phyloP scores from a whole-genome alignment of 2,888 invertebrate species.

The Polymixis lichenea region DNA sequence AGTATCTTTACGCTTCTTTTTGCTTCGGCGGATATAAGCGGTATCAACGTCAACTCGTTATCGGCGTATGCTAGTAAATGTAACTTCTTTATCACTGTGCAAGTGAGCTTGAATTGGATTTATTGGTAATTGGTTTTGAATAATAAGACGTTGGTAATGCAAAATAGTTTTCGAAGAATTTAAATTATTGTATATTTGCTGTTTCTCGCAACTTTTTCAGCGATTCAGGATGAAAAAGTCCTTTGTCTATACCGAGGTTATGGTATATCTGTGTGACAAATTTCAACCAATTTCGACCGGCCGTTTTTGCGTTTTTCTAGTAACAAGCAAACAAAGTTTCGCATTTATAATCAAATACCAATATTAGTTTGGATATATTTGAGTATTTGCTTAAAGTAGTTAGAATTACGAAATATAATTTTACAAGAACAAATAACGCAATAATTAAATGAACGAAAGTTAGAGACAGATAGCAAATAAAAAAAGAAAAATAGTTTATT shows the following conservation, averaged over 20 bases:
- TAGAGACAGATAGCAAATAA: background rate
- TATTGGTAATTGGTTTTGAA: conserved; percentile 18
- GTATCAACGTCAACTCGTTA: conserved; percentile 45
- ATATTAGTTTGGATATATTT: background rate
- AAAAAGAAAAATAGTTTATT: background rate
- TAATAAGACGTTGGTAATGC: background rate
- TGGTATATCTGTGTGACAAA: no score
- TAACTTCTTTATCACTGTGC: conserved; percentile 24
- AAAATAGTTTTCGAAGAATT: background rate
- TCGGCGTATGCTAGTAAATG: conserved; percentile 15
- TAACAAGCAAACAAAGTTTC: no score
- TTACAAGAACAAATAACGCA: background rate
- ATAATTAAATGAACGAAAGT: no score
- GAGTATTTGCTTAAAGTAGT: background rate
- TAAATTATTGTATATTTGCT: no score
- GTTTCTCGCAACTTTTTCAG: no score
- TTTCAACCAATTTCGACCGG: no score
- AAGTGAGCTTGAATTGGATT: conserved; percentile 11
- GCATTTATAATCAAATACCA: no score
- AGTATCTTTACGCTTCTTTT: conserved; percentile 33
- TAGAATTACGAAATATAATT: background rate
- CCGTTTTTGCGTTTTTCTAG: no score
- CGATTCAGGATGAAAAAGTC: no score
- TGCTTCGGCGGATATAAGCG: conserved; percentile 43
- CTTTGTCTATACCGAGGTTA: no score